These are phyloP conservation scores for Dryococelus australis DNA, from an alignment of 2,888 invertebrate genomes.

Conservation along the genomic window DNA sequence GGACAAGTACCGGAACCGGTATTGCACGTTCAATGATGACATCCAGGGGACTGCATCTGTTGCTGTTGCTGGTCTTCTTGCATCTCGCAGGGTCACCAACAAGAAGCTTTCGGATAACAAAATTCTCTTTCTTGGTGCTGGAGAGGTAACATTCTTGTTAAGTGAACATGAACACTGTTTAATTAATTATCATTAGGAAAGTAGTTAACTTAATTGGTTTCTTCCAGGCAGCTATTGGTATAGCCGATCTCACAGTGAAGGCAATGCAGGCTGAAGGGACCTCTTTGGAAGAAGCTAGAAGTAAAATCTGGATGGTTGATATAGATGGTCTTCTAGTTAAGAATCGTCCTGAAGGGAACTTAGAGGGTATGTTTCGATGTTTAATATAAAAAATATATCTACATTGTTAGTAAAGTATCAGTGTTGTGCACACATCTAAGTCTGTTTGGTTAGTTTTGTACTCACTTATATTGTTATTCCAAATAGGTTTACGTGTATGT, in stretches of 20 bases:
- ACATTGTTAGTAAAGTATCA: too few relatives aligned
- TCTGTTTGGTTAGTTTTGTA: too few relatives aligned
- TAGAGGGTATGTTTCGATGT: slow-evolving; percentile 36
- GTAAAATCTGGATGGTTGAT: slow-evolving; percentile 96
- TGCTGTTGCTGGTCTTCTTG: slow-evolving; percentile 91
- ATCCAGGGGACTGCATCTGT: slow-evolving; percentile 98
- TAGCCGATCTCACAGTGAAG: slow-evolving; percentile 86
- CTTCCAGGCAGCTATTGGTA: slow-evolving; percentile 86
- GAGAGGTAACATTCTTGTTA: slow-evolving; percentile 63
- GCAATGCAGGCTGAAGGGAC: slow-evolving; percentile 82
- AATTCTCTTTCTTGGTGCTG: slow-evolving; percentile 90
- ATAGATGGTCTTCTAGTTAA: slow-evolving; percentile 88
- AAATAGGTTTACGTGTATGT: too few relatives aligned
- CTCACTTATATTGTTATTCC: too few relatives aligned
- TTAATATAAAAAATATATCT: too few relatives aligned
- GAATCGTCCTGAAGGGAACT: slow-evolving; percentile 66
- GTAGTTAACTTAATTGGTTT: neutral
- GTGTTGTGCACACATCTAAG: too few relatives aligned
- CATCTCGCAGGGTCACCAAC: slow-evolving; percentile 78
- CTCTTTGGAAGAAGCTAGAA: slow-evolving; percentile 74
- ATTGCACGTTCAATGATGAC: slow-evolving; percentile 99
- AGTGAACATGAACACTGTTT: neutral
- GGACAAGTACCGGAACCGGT: slow-evolving; percentile 86
- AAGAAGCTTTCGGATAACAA: slow-evolving; percentile 85
- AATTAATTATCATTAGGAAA: neutral